These are phyloP conservation scores for Druon quercuslanigerum DNA, from an alignment of 1,140 invertebrate species.

Conservation along the genomic window DNA sequence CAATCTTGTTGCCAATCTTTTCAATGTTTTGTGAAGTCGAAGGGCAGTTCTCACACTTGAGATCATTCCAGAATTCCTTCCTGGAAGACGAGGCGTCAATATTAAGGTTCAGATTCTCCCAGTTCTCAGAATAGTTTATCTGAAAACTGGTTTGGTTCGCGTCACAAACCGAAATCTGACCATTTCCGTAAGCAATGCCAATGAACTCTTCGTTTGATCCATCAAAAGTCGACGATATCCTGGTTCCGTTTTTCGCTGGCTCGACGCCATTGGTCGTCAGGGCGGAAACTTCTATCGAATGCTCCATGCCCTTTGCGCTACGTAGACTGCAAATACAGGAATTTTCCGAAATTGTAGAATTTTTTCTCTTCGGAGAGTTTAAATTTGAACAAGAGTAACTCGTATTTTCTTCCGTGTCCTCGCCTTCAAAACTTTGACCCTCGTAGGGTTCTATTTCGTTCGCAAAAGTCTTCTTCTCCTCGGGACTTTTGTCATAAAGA, in stretches of 20 bases:
- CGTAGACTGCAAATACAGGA: constrained; percentile 64
- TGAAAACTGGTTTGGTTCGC: constrained; percentile 68
- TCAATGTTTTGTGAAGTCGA: constrained; percentile 65
- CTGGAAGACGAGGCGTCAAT: constrained; percentile 64
- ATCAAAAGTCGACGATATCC: constrained; percentile 66
- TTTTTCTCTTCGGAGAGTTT: constrained; percentile 62
- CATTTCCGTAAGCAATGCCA: constrained; percentile 69
- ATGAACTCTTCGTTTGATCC: constrained; percentile 71
- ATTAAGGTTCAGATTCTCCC: constrained; percentile 72
- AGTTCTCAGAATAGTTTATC: constrained; percentile 73
- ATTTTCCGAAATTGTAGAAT: constrained; percentile 58
- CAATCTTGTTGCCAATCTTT: constrained; percentile 61
- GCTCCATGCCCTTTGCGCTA: constrained; percentile 37
- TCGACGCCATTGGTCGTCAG: constrained; percentile 34
- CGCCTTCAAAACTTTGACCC: constrained; percentile 36
- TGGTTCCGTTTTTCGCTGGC: constrained; percentile 53
- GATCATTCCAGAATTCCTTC: constrained; percentile 69
- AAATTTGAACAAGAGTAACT: constrained; percentile 71
- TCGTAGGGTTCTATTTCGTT: constrained; percentile 58
- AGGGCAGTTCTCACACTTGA: constrained; percentile 70
- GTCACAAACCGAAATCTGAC: constrained; percentile 69
- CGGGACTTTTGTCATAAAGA: constrained; percentile 75
- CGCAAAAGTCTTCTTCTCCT: constrained; percentile 69
- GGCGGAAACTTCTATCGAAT: constrained; percentile 15
- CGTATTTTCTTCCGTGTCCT: constrained; percentile 63